phyloP scores from a whole-genome alignment of 2,113 vertebrate genomes.

The Lophius piscatorius region DNA sequence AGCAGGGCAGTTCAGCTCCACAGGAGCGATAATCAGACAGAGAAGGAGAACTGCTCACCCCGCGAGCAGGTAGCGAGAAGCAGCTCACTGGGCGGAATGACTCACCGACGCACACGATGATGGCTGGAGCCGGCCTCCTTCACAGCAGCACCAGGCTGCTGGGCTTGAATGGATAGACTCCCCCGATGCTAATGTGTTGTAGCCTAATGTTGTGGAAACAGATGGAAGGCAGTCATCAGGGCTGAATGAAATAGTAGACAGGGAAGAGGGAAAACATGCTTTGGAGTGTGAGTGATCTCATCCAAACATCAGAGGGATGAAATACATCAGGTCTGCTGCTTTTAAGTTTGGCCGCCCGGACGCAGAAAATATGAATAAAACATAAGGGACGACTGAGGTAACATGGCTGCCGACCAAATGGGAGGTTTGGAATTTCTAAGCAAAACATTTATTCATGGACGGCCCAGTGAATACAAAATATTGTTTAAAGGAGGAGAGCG shows the following conservation, averaged over 20 bases:
- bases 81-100: constrained; percentile 56
- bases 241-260: constrained; percentile 56
- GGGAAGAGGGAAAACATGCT: constrained; percentile 57
- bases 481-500: constrained; percentile 62
- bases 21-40: constrained; percentile 62
- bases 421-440: constrained; percentile 68
- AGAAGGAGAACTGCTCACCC: constrained; percentile 47
- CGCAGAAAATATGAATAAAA: constrained; percentile 67
- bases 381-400: constrained; percentile 57
- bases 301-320: constrained; percentile 68
- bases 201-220: constrained; percentile 71
- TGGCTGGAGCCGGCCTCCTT: constrained; percentile 46
- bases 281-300: constrained; percentile 62
- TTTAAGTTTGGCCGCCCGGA: constrained; percentile 62
- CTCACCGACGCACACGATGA: constrained; percentile 48
- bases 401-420: constrained; percentile 65
- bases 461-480: constrained; percentile 57
- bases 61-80: constrained; percentile 47
- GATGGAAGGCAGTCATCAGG: constrained; percentile 63
- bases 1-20: constrained; percentile 69
- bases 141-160: constrained; percentile 42
- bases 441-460: constrained; percentile 74
- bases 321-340: constrained; percentile 59
- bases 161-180: constrained; percentile 46
- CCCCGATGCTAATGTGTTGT: constrained; percentile 54